Evolutionary conservation across 2,113 vertebrate species (phyloP).

Genomic region (Cyprinodon brontotheroides): DNA sequence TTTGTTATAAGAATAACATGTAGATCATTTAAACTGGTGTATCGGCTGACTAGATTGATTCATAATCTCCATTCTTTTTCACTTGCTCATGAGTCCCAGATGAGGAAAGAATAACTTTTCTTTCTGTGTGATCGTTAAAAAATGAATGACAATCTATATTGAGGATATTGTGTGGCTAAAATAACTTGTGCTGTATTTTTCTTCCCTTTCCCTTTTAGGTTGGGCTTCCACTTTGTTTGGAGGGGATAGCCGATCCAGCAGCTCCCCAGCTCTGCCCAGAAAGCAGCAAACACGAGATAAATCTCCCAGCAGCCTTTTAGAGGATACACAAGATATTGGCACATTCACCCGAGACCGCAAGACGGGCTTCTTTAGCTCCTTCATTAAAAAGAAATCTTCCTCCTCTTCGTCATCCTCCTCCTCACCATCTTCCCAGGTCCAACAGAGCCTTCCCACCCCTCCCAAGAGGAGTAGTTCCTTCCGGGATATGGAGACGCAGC

Average conservation of each 20-base stretch:
- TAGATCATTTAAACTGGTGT: constrained; percentile 12
- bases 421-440: constrained; percentile 69
- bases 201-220: constrained; percentile 76
- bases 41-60: background rate
- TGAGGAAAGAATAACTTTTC: constrained; percentile 24
- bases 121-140: background rate
- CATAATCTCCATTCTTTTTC: constrained; percentile 16
- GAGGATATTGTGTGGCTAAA: background rate
- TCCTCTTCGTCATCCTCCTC: constrained; percentile 61
- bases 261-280: constrained; percentile 93
- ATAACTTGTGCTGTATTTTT: background rate
- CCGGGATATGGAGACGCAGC: constrained; percentile 96
- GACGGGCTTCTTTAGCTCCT: constrained; percentile 98
- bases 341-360: constrained; percentile 96
- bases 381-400: constrained; percentile 93
- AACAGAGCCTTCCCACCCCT: constrained; percentile 88
- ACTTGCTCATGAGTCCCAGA: constrained; percentile 14
- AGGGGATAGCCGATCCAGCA: constrained; percentile 73
- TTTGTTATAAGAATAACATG: constrained; percentile 23
- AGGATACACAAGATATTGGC: constrained; percentile 88
- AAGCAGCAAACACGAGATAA: constrained; percentile 96
- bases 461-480: constrained; percentile 97
- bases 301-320: constrained; percentile 90
- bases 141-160: constrained; percentile 30
- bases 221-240: constrained; percentile 77